Evolutionary conservation across 2,113 vertebrate species (phyloP).

Genomic region (Ia io): DNA sequence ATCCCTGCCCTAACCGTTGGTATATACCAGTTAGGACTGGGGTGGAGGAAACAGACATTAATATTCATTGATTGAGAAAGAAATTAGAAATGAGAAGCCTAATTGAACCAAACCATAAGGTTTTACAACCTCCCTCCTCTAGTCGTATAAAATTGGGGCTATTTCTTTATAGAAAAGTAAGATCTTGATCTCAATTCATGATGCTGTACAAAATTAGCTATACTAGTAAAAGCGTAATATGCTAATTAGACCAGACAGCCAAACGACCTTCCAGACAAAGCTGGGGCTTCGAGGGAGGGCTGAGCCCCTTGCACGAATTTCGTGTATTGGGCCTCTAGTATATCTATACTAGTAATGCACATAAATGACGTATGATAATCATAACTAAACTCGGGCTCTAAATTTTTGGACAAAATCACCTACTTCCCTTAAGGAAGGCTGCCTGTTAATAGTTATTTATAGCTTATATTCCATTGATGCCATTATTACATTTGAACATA

Average conservation of each 20-base stretch:
- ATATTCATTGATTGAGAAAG: not conserved
- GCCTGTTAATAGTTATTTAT: not conserved
- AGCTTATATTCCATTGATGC: not conserved
- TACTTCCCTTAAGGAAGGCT: not conserved
- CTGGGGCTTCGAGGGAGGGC: too few relatives aligned
- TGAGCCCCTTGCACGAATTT: too few relatives aligned
- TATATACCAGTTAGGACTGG: not conserved
- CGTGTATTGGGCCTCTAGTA: too few relatives aligned
- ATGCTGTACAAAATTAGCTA: not conserved
- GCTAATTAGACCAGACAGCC: too few relatives aligned
- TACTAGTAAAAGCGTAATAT: too few relatives aligned
- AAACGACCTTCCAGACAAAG: too few relatives aligned
- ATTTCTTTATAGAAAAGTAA: not conserved
- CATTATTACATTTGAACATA: not conserved
- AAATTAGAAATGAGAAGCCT: slow-evolving; percentile 22
- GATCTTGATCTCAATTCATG: not conserved
- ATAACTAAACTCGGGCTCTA: slow-evolving; percentile 8
- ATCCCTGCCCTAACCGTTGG: not conserved
- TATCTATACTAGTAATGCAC: not conserved
- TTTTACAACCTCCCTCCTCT: not conserved
- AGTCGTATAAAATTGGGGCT: not conserved
- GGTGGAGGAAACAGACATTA: not conserved
- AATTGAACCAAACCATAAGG: not conserved
- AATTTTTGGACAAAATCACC: slow-evolving; percentile 15
- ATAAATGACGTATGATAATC: not conserved